Conservation (phyloP, 2,888 invertebrate species). For the Cremastinae sp. region DNA sequence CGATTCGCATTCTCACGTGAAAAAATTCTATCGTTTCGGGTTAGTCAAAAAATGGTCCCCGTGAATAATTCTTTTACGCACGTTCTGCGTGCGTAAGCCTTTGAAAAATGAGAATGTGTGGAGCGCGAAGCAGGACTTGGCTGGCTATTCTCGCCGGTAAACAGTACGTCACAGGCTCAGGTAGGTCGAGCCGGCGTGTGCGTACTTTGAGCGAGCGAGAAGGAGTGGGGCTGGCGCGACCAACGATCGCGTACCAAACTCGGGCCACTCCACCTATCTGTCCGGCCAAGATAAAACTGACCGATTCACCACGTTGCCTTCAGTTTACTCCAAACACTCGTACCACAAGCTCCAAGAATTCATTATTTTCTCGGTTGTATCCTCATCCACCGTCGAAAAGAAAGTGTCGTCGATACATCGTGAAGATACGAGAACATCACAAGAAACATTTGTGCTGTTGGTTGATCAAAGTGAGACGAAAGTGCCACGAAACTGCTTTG, state of each 20-base stretch:
- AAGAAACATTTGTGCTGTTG: conserved; percentile 21
- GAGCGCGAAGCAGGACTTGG: conserved; percentile 38
- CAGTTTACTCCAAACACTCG: conserved; percentile 61
- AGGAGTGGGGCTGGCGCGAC: conserved; percentile 9
- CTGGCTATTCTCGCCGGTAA: conserved; percentile 50
- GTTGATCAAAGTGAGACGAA: conserved; percentile 48
- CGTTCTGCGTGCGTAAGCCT: background rate
- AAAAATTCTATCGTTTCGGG: conserved; percentile 17
- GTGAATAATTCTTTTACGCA: conserved; percentile 19
- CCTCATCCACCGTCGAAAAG: background rate
- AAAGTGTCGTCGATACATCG: background rate
- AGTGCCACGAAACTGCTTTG: conserved; percentile 17
- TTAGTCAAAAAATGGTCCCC: conserved; percentile 25
- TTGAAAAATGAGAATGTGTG: background rate
- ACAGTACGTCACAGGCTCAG: conserved; percentile 61
- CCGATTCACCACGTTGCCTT: conserved; percentile 54
- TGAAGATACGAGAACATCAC: background rate
- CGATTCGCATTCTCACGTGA: conserved; percentile 5
- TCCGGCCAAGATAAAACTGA: conserved; percentile 62
- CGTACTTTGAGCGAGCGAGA: conserved; percentile 18
- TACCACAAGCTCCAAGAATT: conserved; percentile 18
- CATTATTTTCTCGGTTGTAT: background rate
- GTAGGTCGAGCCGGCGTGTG: conserved; percentile 56
- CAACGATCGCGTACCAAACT: conserved; percentile 50
- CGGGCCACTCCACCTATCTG: conserved; percentile 50